phyloP scores from a whole-genome alignment of 2,797 vertebrate genomes.

The Acanthurus leucopareius region DNA sequence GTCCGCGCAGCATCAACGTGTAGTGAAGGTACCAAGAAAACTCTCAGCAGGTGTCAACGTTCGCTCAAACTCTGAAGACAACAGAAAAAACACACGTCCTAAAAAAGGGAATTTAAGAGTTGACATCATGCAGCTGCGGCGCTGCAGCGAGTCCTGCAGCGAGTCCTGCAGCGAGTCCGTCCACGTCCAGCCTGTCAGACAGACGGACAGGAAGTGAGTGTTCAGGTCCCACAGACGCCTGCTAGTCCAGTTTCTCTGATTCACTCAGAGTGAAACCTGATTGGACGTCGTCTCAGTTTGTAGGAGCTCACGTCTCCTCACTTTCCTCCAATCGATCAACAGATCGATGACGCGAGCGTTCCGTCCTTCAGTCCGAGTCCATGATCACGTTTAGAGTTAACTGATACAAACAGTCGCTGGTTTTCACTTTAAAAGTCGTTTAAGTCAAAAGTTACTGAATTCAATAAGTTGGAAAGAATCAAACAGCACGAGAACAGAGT shows the following conservation, averaged over 20 bases:
- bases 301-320: conserved; percentile 22
- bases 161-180: background rate
- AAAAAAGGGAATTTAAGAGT: conserved; percentile 31
- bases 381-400: no score
- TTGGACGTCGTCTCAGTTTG: conserved; percentile 19
- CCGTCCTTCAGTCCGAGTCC: background rate
- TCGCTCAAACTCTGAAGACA: conserved; percentile 26
- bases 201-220: background rate
- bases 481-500: no score
- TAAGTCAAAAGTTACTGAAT: background rate
- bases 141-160: background rate
- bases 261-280: background rate
- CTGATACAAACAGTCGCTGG: background rate
- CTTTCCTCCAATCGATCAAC: background rate
- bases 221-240: background rate
- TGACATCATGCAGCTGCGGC: conserved; percentile 15
- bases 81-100: conserved; percentile 45
- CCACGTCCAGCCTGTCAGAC: background rate
- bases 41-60: background rate
- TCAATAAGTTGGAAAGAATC: background rate
- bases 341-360: background rate
- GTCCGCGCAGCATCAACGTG: conserved; percentile 31
- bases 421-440: background rate
- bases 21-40: conserved; percentile 43
- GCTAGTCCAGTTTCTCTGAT: background rate